Evolutionary conservation across 2,888 invertebrate genomes (phyloP), one percentile per base, ranked within the genome.

Genomic region (Tetramorium bicarinatum): DNA sequence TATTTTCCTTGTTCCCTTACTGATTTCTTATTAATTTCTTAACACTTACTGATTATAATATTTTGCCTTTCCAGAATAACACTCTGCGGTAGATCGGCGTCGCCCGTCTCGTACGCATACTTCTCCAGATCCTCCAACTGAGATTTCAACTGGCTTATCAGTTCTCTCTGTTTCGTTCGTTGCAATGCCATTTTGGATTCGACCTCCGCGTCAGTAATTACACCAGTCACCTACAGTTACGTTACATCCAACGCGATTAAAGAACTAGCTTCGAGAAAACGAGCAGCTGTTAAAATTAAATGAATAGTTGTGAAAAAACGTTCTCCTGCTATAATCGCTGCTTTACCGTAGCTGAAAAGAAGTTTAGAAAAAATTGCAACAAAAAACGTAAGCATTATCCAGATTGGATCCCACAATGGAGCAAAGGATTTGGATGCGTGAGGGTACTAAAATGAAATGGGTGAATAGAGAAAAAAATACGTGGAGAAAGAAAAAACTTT

Each of bases 101-200:
- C 96, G 2, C 98, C 98, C 49, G 97, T 98, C 95, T 99, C 98
- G 93, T 98, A 98, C 0, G 99, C 99, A 95, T 98, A 98, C 77
- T 97, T 96, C 94, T 99, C 99, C 74, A 99, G 95, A 93, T 99
- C 99, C 92, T 98, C 97, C 59, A 99, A 95, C 94, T 99, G 99
- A 2, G 96, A 95, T 95, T 99, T 99, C 29, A 99, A 95, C 93
- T 98, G 98, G 89, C 97, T 97, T 85, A 99, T 99, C 82, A 99
- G 96, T 94, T 98, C 97, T 89, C 96, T 96, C 93, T 97, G 97
- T 87, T 97, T 96, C 79, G 96, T 96, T 91, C 97, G 96, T 94
- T 97, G 97, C 81, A 96, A 94, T 76, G 95, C 94, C 91, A 97
- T 95, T 92, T 96, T 96, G 25, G 95, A 95, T 91, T 96, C 96